Conservation (phyloP, 2,888 invertebrate species). For the Agrypnus murinus region DNA sequence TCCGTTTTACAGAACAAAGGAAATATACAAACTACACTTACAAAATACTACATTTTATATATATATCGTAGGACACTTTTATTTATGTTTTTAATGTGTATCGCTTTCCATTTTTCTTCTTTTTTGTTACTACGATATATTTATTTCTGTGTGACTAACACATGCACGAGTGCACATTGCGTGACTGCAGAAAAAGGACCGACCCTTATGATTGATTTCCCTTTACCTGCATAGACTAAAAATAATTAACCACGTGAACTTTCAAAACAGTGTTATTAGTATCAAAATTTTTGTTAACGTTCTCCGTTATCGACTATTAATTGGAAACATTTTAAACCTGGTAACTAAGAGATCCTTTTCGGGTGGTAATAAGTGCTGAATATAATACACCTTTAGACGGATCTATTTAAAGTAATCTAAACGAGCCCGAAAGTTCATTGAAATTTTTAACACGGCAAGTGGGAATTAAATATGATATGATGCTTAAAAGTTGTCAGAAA, state of each 20-base stretch:
- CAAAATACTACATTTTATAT: no score
- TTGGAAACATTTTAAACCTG: slow-evolving; percentile 17
- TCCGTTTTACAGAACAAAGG: no score
- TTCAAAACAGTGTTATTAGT: slow-evolving; percentile 24
- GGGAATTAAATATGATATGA: slow-evolving; percentile 26
- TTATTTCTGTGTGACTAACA: slow-evolving; percentile 21
- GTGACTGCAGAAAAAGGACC: slow-evolving; percentile 23
- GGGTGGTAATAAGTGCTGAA: background rate
- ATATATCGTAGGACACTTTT: no score
- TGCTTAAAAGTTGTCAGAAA: slow-evolving; percentile 4
- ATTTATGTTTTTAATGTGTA: background rate
- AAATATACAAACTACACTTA: no score
- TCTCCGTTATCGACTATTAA: background rate
- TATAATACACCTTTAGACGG: background rate
- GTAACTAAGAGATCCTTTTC: no score
- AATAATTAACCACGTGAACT: slow-evolving; percentile 33
- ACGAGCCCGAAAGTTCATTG: slow-evolving; percentile 25
- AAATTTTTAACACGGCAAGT: slow-evolving; percentile 21
- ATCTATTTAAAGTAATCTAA: slow-evolving; percentile 13
- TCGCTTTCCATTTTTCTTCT: background rate
- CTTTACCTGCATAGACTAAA: slow-evolving; percentile 26
- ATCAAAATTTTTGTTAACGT: slow-evolving; percentile 18
- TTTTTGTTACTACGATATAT: slow-evolving; percentile 10
- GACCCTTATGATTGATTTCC: slow-evolving; percentile 28
- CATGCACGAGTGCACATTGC: slow-evolving; percentile 32